Evolutionary conservation across 2,113 vertebrate genomes (phyloP).

Genomic region (Pontoporia blainvillei): DNA sequence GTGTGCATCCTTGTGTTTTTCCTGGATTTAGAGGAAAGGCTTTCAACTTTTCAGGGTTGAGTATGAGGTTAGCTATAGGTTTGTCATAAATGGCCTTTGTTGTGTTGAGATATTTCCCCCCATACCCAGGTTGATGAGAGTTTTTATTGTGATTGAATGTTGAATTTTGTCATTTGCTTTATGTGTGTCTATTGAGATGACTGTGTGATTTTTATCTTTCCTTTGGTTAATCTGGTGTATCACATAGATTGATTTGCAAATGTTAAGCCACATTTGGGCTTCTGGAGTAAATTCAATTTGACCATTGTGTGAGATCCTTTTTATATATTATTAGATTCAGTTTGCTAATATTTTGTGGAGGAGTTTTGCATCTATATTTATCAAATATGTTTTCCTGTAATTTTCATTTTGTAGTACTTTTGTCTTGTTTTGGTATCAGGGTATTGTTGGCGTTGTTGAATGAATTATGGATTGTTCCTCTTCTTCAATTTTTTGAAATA

Average conservation of each 20-base stretch:
- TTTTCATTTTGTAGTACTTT: not conserved
- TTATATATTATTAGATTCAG: not conserved
- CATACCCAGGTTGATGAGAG: not conserved
- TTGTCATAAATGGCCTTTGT: not conserved
- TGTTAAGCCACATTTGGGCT: not conserved
- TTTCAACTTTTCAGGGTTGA: not conserved
- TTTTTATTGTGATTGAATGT: not conserved
- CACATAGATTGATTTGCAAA: not conserved
- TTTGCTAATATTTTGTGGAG: not conserved
- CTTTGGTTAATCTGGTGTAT: not conserved
- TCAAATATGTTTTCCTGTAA: not conserved
- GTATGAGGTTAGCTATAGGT: not conserved
- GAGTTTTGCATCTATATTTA: not conserved
- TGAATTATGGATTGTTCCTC: not conserved
- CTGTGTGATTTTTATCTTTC: not conserved
- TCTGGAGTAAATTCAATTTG: not conserved
- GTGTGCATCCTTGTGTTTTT: not conserved
- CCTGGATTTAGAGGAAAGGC: not conserved
- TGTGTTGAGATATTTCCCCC: not conserved
- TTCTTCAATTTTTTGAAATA: not conserved
- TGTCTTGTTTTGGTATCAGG: not conserved
- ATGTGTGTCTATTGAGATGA: not conserved
- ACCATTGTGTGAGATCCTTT: not conserved
- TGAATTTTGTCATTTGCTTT: not conserved
- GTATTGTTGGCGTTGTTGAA: not conserved